phyloP scores from a whole-genome alignment of 2,113 vertebrate species.

The Desmodus rotundus region DNA sequence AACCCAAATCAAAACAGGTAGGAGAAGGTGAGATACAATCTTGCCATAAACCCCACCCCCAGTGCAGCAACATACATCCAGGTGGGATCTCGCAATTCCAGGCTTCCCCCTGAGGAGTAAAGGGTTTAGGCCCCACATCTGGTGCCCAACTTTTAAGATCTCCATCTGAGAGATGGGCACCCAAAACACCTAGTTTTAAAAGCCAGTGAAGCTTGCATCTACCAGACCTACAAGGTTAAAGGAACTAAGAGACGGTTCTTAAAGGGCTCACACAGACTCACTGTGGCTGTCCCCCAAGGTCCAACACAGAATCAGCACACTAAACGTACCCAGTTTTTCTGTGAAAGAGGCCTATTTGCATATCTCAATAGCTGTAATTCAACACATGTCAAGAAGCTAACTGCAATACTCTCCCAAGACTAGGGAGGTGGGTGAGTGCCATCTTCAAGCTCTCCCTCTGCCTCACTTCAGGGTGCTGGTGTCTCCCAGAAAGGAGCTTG shows the following conservation, averaged over 20 bases:
- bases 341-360: neutral
- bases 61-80: neutral
- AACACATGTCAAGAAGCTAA: neutral
- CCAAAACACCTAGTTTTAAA: neutral
- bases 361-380: neutral
- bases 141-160: neutral
- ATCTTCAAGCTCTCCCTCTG: neutral
- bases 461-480: neutral
- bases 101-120: neutral
- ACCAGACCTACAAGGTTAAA: neutral
- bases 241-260: neutral
- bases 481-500: neutral
- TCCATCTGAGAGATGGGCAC: neutral
- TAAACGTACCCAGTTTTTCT: neutral
- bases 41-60: neutral
- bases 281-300: neutral
- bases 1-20: neutral
- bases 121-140: neutral
- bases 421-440: neutral
- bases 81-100: neutral
- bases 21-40: neutral
- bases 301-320: neutral
- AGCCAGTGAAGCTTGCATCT: neutral
- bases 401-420: neutral
- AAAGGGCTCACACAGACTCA: neutral